A percentile compares a stretch with the other conserved stretches of the same genome.
These are phyloP conservation scores for Crocuta crocuta DNA, from an alignment of 2,113 vertebrate genomes.

Conservation along the genomic window DNA sequence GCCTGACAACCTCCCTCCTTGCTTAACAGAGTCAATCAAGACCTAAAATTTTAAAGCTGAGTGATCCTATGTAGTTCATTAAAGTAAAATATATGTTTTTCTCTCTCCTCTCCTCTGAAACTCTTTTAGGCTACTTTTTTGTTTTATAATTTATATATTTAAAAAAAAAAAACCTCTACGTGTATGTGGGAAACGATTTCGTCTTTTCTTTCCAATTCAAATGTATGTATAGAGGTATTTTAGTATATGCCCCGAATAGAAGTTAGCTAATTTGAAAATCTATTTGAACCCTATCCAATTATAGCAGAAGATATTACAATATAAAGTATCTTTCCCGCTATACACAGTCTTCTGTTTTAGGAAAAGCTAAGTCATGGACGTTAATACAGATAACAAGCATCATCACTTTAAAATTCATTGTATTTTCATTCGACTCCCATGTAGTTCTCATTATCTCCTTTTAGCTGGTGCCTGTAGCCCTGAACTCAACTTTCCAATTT, in stretches of 20 bases:
- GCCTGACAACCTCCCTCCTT: not conserved
- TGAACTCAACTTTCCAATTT: constrained; percentile 59
- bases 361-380: constrained; percentile 17
- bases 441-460: constrained; percentile 7
- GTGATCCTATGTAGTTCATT: not conserved
- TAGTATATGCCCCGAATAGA: not conserved
- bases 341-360: constrained; percentile 51
- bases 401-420: constrained; percentile 49
- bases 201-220: not conserved
- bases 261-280: constrained; percentile 37
- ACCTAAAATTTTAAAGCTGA: constrained; percentile 11
- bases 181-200: not conserved
- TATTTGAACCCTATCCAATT: not conserved
- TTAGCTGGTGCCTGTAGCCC: not conserved
- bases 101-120: not conserved
- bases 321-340: not conserved
- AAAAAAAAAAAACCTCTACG: not conserved
- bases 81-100: not conserved
- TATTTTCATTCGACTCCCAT: not conserved
- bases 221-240: not conserved
- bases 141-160: not conserved
- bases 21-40: not conserved
- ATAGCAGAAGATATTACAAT: not conserved
- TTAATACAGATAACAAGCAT: constrained; percentile 31
- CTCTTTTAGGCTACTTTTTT: not conserved